Percentiles rank a stretch among this genome's conserved stretches.
phyloP scores from a whole-genome alignment of 2,113 vertebrate genomes.

The Bagarius yarrelli region DNA sequence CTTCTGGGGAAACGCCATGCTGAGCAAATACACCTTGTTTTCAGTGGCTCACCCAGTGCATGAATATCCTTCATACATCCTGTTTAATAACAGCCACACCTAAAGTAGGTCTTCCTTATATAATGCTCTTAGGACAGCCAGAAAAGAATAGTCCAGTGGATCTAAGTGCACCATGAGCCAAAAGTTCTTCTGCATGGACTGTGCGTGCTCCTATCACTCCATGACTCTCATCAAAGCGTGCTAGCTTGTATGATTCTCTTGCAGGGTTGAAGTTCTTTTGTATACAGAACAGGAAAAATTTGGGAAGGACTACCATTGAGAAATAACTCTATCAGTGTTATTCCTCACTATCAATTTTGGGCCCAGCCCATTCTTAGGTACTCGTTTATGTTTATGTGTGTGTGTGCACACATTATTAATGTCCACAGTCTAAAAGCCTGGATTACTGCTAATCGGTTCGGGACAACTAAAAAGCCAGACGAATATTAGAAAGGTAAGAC shows the following conservation, averaged over 20 bases:
- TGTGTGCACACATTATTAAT: slow-evolving; percentile 10
- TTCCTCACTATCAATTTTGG: neutral
- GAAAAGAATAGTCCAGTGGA: neutral
- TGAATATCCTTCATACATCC: slow-evolving; percentile 67
- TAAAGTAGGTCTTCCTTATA: slow-evolving; percentile 31
- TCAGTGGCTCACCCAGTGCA: slow-evolving; percentile 30
- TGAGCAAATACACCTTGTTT: slow-evolving; percentile 48
- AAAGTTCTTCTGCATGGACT: neutral
- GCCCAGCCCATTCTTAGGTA: slow-evolving; percentile 58
- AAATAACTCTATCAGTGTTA: neutral
- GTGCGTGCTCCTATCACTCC: neutral
- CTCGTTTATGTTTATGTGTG: slow-evolving; percentile 36
- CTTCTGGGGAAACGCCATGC: slow-evolving; percentile 42
- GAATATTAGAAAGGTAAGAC: slow-evolving; percentile 34
- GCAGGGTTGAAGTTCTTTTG: slow-evolving; percentile 11
- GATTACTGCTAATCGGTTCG: slow-evolving; percentile 38
- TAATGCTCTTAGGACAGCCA: slow-evolving; percentile 13
- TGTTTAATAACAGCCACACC: slow-evolving; percentile 56
- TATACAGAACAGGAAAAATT: slow-evolving; percentile 27
- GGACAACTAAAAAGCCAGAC: neutral
- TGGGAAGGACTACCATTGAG: neutral
- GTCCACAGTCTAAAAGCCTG: slow-evolving; percentile 20
- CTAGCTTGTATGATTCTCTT: neutral
- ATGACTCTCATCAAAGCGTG: slow-evolving; percentile 21
- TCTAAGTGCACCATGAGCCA: neutral